Evolutionary conservation across 64 coral and sea anemone species (phyloP), one percentile per base, ranked within the genome.

Genomic region (Exaiptasia diaphana): DNA sequence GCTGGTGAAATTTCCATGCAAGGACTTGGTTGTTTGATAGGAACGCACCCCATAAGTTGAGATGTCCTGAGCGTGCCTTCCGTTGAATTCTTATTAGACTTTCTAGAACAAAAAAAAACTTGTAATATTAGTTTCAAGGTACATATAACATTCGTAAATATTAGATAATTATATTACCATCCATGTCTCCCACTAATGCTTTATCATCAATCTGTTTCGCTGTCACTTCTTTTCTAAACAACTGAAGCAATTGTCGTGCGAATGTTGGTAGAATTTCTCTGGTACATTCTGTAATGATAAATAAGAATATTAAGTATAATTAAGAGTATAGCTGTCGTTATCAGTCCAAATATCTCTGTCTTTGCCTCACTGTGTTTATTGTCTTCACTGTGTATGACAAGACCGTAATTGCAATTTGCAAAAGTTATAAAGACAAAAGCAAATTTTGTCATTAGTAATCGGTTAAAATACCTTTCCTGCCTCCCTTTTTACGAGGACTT

Each of bases 1-100:
- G 27, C 12, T 82, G 89, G 53, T 84, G 80, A 23, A 99, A 99
- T 30, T 92, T 93, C 95, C 95, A 99, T 37, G 75, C 82, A 5
- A 91, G 38, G 4, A 99, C 85, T 49, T 91, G 78, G 11, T 83
- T 82, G 23, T 99, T 81, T 35, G 95, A 53, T 28, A 94, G 80
- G 12, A 77, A 58, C 18, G 81, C 75, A 12, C 86, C 61, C 55
- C 87, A 72, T 53, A 55, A 46, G 6, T 58, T 56, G 79, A 94
- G 53, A 42, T 82, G 77, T 1, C 91, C 86, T 12, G 84, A 87
- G 18, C 84, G 74, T 4, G 84, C 73, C 35, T 60, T n/a, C 15
- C 84, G 73, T 48, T 87, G 84, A 57, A 61, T 87, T 68, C 73
- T 67, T 67, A 76, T 87, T 32, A 41, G 49, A 6, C 38, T 42